Evolutionary conservation across 1,140 invertebrate species (phyloP).

Genomic region (Chironomus striatipennis): DNA sequence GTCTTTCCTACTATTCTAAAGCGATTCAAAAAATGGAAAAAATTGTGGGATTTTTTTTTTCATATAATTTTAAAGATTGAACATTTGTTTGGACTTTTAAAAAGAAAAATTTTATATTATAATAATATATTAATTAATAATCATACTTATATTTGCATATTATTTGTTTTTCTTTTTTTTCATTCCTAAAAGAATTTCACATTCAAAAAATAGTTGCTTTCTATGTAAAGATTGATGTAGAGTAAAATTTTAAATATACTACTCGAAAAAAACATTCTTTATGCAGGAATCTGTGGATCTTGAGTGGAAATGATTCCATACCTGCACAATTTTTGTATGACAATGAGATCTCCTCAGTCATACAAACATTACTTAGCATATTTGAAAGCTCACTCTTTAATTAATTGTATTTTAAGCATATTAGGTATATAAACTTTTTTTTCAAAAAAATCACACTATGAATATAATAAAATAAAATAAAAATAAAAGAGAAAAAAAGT

Average conservation of each 20-base stretch:
- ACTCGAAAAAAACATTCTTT: too few species aligned
- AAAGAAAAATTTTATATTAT: too few species aligned
- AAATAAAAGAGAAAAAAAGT: neutral
- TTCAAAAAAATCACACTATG: too few species aligned
- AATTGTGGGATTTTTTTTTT: neutral
- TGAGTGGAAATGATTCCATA: too few species aligned
- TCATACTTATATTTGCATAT: neutral
- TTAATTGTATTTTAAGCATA: too few species aligned
- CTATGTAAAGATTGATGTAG: neutral
- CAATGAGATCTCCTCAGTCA: too few species aligned
- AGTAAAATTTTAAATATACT: too few species aligned
- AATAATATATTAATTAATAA: too few species aligned
- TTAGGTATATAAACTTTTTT: too few species aligned
- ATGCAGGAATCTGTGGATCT: too few species aligned
- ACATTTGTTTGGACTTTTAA: conserved; percentile 1
- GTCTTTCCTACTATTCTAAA: neutral
- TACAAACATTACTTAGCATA: neutral
- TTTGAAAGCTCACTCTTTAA: neutral
- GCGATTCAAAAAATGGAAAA: conserved; percentile 9
- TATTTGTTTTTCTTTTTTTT: neutral
- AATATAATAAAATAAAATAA: too few species aligned
- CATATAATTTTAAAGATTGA: conserved; percentile 1
- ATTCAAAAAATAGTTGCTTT: conserved; percentile 14
- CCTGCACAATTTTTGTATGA: too few species aligned
- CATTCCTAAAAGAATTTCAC: neutral